Conservation (phyloP, 2,797 vertebrate species). For the Chromis chromis region DNA sequence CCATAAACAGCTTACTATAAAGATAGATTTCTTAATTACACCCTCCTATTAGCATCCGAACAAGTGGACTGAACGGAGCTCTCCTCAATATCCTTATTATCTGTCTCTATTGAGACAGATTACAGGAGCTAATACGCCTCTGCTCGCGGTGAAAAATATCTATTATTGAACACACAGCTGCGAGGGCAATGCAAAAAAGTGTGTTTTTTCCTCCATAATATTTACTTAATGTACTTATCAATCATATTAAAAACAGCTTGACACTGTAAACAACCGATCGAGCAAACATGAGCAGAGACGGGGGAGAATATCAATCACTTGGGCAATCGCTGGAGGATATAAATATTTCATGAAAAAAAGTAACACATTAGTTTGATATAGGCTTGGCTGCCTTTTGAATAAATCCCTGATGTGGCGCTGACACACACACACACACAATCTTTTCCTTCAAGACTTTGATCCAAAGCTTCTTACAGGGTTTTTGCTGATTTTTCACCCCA, state of each 20-base stretch:
- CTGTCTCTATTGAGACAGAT: conserved; percentile 14
- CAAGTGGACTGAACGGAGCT: neutral
- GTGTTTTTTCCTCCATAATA: conserved; percentile 26
- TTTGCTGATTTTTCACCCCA: conserved; percentile 63
- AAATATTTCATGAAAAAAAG: conserved; percentile 68
- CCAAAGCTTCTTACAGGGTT: conserved; percentile 76
- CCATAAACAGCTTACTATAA: neutral
- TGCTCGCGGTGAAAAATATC: conserved; percentile 23
- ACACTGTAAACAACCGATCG: conserved; percentile 55
- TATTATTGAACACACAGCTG: conserved; percentile 6
- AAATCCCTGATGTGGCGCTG: conserved; percentile 58
- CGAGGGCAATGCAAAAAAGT: conserved; percentile 2
- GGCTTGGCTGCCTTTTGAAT: conserved; percentile 62
- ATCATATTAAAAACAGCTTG: conserved; percentile 45
- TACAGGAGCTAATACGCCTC: conserved; percentile 6
- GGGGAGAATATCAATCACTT: conserved; percentile 61
- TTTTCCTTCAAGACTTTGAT: conserved; percentile 77
- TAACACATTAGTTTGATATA: conserved; percentile 64
- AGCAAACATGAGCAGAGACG: conserved; percentile 40
- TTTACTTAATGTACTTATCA: conserved; percentile 52
- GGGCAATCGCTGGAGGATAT: conserved; percentile 50
- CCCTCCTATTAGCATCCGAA: neutral
- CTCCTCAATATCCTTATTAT: conserved; percentile 8
- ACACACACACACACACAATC: conserved; percentile 38
- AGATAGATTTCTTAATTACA: conserved; percentile 10